Percentiles rank a stretch among this genome's conserved stretches.
phyloP scores from a whole-genome alignment of 2,797 vertebrate species.

The Coregonus suidteri region DNA sequence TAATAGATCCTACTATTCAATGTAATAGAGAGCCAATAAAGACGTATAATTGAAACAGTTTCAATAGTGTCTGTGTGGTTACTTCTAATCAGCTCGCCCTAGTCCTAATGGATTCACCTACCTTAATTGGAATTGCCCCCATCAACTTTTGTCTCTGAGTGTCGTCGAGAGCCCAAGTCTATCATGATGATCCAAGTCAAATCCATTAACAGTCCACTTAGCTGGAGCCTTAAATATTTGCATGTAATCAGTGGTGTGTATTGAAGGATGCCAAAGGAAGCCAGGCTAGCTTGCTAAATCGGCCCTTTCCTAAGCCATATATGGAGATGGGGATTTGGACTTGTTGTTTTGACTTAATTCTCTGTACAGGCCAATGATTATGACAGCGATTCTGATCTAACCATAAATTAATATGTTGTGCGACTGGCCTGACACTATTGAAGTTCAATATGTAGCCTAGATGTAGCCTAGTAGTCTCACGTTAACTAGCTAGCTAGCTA shows the following conservation, averaged over 20 bases:
- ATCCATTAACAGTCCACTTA: conserved; percentile 43
- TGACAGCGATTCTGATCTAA: no score
- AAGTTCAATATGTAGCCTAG: no score
- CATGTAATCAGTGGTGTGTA: conserved; percentile 17
- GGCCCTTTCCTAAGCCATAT: no score
- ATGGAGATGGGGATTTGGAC: no score
- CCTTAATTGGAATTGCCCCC: conserved; percentile 18
- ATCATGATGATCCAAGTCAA: conserved; percentile 17
- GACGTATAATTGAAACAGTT: conserved; percentile 4
- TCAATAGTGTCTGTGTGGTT: not conserved
- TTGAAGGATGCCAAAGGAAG: no score
- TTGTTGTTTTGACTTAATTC: no score
- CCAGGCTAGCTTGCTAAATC: no score
- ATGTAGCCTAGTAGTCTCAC: no score
- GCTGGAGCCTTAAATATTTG: conserved; percentile 42
- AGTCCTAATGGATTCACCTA: conserved; percentile 11
- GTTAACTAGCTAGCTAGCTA: no score
- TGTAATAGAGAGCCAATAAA: not conserved
- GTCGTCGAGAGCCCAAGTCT: conserved; percentile 9
- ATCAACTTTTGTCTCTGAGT: conserved; percentile 33
- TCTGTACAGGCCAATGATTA: no score
- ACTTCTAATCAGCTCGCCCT: conserved; percentile 20
- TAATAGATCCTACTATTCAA: not conserved
- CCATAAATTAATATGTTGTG: no score
- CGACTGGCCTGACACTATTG: no score